A percentile compares a stretch with the other conserved stretches of the same genome.
phyloP scores from a whole-genome alignment of 2,888 invertebrate genomes.

The Trachelus stipa region DNA sequence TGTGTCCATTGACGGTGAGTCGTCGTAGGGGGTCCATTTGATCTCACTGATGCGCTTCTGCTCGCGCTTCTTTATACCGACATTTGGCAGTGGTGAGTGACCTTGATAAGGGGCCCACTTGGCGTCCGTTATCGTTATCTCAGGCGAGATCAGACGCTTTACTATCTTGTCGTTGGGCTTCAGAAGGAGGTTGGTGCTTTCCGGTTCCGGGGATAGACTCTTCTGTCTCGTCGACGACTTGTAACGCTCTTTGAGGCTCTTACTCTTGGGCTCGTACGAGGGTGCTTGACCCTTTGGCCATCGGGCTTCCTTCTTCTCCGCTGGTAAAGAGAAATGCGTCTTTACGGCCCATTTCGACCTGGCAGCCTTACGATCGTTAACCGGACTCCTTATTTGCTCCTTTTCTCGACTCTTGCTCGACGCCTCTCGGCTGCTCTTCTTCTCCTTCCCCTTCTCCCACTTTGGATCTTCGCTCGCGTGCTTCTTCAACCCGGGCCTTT shows the following conservation, averaged over 20 bases:
- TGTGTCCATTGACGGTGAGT: constrained; percentile 37
- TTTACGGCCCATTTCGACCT: constrained; percentile 59
- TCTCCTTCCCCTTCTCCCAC: constrained; percentile 29
- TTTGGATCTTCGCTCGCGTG: constrained; percentile 46
- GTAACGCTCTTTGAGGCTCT: constrained; percentile 46
- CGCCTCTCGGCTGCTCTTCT: constrained; percentile 24
- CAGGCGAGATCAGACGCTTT: constrained; percentile 59
- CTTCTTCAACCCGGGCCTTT: constrained; percentile 51
- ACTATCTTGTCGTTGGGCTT: constrained; percentile 55
- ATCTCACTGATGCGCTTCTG: constrained; percentile 58
- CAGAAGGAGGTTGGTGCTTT: constrained; percentile 41
- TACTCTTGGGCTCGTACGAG: constrained; percentile 51
- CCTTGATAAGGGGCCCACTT: constrained; percentile 64
- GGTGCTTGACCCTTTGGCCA: constrained; percentile 48
- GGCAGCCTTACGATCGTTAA: constrained; percentile 39
- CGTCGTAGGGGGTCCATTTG: constrained; percentile 59
- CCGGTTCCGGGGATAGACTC: constrained; percentile 63
- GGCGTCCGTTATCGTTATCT: constrained; percentile 50
- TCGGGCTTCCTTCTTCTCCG: constrained; percentile 51
- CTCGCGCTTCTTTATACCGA: constrained; percentile 59
- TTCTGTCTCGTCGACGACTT: constrained; percentile 54
- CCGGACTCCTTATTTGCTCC: constrained; percentile 46
- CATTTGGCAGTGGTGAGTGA: constrained; percentile 57
- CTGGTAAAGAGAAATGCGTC: constrained; percentile 60
- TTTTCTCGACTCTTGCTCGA: constrained; percentile 50